phyloP scores from a whole-genome alignment of 2,888 invertebrate species.

The Polyploca ridens region DNA sequence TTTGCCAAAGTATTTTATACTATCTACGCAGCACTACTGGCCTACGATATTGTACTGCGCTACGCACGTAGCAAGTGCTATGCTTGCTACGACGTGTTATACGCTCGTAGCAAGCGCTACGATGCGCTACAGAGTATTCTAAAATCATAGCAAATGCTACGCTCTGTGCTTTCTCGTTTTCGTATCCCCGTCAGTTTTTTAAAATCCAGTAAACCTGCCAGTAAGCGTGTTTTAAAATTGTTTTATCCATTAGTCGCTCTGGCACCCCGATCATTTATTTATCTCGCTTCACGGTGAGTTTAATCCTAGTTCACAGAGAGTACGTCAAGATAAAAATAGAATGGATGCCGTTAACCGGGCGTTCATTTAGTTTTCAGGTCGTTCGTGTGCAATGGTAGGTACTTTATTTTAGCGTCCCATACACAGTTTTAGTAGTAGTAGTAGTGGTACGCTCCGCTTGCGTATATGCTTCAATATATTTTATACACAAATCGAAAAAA shows the following conservation, averaged over 20 bases:
- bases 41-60: neutral
- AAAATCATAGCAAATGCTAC: neutral
- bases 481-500: too few species aligned
- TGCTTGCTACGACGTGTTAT: too few species aligned
- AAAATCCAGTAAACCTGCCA: too few species aligned
- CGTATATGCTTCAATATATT: too few species aligned
- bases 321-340: neutral
- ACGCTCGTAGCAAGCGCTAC: neutral
- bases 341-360: constrained; percentile 24
- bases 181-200: neutral
- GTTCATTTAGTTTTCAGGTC: constrained; percentile 24
- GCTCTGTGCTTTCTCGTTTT: neutral
- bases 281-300: constrained; percentile 3
- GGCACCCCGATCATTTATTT: neutral
- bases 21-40: neutral
- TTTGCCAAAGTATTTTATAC: neutral
- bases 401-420: too few species aligned
- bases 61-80: neutral
- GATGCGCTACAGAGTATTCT: neutral
- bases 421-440: too few species aligned
- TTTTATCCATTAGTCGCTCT: neutral
- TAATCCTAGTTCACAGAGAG: neutral
- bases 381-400: neutral
- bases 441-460: too few species aligned
- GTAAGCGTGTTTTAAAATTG: neutral